Percentiles rank a stretch among this genome's conserved stretches.
phyloP scores from a whole-genome alignment of 1,140 invertebrate genomes.

The Rhagoletis pomonella region DNA sequence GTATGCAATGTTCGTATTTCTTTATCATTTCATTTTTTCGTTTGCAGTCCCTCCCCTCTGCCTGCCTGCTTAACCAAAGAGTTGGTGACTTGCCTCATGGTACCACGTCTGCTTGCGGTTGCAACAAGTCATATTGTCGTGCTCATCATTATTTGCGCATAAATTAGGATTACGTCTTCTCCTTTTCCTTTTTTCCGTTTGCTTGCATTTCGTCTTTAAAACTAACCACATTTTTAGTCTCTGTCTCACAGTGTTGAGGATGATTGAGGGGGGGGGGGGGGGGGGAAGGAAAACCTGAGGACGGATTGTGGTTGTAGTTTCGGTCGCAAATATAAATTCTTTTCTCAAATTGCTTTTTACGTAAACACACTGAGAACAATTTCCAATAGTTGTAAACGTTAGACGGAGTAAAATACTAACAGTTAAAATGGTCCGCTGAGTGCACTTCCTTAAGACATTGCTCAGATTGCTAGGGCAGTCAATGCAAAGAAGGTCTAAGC shows the following conservation, averaged over 20 bases:
- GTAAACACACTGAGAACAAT: neutral
- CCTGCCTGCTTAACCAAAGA: neutral
- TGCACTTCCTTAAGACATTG: too few species aligned
- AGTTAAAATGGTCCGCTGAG: too few species aligned
- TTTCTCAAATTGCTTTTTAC: neutral
- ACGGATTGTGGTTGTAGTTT: neutral
- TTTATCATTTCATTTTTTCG: neutral
- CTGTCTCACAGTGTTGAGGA: neutral
- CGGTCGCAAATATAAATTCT: neutral
- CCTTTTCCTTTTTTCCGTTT: conserved; percentile 4
- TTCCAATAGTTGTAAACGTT: neutral
- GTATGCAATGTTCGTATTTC: neutral
- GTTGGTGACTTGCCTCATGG: neutral
- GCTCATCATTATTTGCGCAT: conserved; percentile 72
- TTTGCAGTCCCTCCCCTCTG: neutral
- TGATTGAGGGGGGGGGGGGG: neutral
- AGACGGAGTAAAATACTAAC: too few species aligned
- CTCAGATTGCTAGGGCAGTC: too few species aligned
- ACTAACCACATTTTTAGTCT: neutral
- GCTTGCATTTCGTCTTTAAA: conserved; percentile 31
- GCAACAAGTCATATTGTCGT: conserved; percentile 57
- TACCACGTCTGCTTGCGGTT: conserved; percentile 27
- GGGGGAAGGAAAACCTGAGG: too few species aligned
- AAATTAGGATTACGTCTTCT: conserved; percentile 68
- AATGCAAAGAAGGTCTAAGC: too few species aligned